Base-by-base conservation (phyloP, 2,888 invertebrate genomes). In the Conistra vaccinii region DNA sequence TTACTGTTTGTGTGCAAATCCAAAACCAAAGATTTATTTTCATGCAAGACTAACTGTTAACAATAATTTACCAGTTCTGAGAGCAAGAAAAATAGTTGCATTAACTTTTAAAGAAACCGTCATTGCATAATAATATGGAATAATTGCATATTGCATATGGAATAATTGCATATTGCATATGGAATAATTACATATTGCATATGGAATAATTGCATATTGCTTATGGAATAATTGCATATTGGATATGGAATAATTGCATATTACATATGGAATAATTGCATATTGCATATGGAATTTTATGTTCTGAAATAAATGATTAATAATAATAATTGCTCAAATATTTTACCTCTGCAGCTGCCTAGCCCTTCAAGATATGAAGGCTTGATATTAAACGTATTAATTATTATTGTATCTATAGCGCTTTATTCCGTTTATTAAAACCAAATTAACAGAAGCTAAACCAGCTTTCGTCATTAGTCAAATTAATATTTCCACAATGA, bases 401-500 rank as follows among this genome's bases (percentile, higher is more conserved):
- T n/a, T 17, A 51, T 66, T 3, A 65, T 17, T 48, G 9, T 53
- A 32, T n/a, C 2, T 55, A 9, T 20, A 7, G 14, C 3, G 2
- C 2, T 23, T 32, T 35, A 45, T 14, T 35, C n/a, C 4, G 4
- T 35, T 45, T 29, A 29, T 26, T 17, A 26, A 57, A 65, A 55
- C 53, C 1, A 55, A 55, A 78, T 62, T 6, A 51, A 48, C 45
- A 48, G 23, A 57, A 66, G n/a, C 32, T 62, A 42, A 61, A 80
- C 42, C 17, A 57, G 57, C 29, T 57, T 61, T 74, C 9, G 17
- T 60, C n/a, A 48, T 82, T 53, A 77, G 45, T 45, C 26, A 48
- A 82, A 53, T 76, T 12, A 70, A 63, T 65, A 53, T 53, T 68
- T 60, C 23, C 23, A 55, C 67, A 45, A 60, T 42, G 29, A 70